These are phyloP conservation scores for Neotragus pygmaeus DNA, from an alignment of 2,113 vertebrate species.

Conservation along the genomic window DNA sequence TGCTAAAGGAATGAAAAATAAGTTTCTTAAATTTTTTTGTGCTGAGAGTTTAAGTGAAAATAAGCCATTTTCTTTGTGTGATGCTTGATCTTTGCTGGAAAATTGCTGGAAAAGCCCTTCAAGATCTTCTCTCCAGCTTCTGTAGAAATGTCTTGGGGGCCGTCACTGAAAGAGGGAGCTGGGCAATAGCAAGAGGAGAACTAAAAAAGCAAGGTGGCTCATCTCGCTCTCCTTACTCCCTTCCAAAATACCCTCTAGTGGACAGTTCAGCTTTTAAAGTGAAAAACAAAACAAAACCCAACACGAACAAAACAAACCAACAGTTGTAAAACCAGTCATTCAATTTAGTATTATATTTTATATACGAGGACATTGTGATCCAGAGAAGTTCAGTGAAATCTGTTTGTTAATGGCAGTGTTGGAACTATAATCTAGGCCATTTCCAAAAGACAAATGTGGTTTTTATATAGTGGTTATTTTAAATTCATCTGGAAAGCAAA, in stretches of 20 bases:
- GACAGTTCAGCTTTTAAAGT: not conserved
- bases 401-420: not conserved
- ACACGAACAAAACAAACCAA: not conserved
- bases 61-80: not conserved
- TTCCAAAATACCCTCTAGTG: not conserved
- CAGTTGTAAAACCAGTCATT: not conserved
- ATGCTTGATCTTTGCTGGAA: not conserved
- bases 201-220: not conserved
- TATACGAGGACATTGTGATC: not conserved
- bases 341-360: not conserved
- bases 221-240: not conserved
- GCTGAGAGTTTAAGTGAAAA: not conserved
- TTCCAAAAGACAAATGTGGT: not conserved
- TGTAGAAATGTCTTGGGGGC: not conserved
- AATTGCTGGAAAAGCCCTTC: not conserved
- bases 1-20: not conserved
- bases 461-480: conserved; percentile 16
- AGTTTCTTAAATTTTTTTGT: conserved; percentile 3
- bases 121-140: not conserved
- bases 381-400: not conserved
- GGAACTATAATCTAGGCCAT: not conserved
- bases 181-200: not conserved
- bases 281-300: not conserved
- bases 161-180: not conserved
- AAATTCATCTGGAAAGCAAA: not conserved